A percentile compares a stretch with the other conserved stretches of the same genome.
phyloP scores from a whole-genome alignment of 2,797 vertebrate genomes.

The Sus cebifrons region DNA sequence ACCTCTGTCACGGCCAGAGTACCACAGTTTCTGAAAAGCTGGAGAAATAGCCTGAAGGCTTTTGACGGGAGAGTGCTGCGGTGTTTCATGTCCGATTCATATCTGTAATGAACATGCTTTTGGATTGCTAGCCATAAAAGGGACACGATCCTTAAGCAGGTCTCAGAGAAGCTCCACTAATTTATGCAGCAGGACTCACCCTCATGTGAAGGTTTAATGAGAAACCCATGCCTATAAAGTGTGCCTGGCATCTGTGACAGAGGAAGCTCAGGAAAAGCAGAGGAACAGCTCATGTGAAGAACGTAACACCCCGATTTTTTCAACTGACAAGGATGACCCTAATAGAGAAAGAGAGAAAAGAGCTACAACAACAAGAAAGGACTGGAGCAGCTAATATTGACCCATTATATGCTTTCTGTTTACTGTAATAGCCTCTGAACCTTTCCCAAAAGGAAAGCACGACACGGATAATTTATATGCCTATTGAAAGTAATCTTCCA shows the following conservation, averaged over 20 bases:
- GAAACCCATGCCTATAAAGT: not conserved
- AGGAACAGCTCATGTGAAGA: not conserved
- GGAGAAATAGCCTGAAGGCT: not conserved
- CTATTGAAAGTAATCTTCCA: constrained; percentile 75
- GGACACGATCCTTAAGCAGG: not conserved
- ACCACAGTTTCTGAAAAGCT: not conserved
- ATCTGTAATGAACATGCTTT: constrained; percentile 36
- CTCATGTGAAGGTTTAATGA: constrained; percentile 37
- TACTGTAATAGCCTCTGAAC: constrained; percentile 12
- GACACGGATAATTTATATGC: constrained; percentile 63
- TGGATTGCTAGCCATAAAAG: not conserved
- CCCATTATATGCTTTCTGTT: not conserved
- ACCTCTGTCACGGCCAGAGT: not conserved
- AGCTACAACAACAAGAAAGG: not conserved
- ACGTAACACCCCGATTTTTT: not conserved
- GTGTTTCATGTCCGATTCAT: not conserved
- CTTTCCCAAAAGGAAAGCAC: constrained; percentile 61
- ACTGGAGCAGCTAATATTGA: not conserved
- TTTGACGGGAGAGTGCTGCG: not conserved
- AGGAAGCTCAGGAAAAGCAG: not conserved
- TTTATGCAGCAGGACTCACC: constrained; percentile 61
- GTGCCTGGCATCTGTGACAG: not conserved
- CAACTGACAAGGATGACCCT: not conserved
- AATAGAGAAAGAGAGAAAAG: not conserved
- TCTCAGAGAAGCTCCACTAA: constrained; percentile 13